Evolutionary conservation across 2,113 vertebrate species (phyloP).

Genomic region (Macheiramphus alcinus): DNA sequence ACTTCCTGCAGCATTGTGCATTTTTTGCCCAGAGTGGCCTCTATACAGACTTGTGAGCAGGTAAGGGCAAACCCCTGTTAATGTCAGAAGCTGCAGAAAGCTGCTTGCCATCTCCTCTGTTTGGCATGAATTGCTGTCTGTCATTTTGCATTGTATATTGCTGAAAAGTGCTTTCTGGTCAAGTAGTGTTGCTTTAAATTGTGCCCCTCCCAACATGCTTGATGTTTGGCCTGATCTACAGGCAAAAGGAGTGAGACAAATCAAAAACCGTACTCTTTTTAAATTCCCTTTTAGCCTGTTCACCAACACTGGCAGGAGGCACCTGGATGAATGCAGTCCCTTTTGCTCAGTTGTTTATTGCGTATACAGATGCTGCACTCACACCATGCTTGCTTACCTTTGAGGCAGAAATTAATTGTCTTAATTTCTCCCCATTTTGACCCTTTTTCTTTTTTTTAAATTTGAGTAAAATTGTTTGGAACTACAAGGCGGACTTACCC

Average conservation of each 20-base stretch:
- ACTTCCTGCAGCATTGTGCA: background rate
- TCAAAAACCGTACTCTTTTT: constrained; percentile 74
- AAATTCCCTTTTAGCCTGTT: constrained; percentile 76
- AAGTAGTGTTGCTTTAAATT: constrained; percentile 79
- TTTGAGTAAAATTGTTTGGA: constrained; percentile 13
- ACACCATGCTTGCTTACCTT: constrained; percentile 36
- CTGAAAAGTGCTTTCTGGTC: constrained; percentile 55
- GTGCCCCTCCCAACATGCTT: constrained; percentile 86
- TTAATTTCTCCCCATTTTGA: background rate
- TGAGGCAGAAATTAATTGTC: background rate
- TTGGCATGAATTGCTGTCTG: constrained; percentile 50
- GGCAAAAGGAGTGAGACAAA: constrained; percentile 82
- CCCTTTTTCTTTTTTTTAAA: background rate
- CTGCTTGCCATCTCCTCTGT: constrained; percentile 32
- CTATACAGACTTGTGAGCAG: constrained; percentile 25
- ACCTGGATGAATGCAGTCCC: constrained; percentile 37
- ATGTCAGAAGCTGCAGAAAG: constrained; percentile 49
- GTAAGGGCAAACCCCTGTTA: constrained; percentile 34
- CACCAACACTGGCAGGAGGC: constrained; percentile 72
- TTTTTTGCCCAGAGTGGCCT: constrained; percentile 27
- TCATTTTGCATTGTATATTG: constrained; percentile 66
- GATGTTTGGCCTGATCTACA: constrained; percentile 87
- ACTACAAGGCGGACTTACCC: background rate
- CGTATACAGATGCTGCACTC: constrained; percentile 13
- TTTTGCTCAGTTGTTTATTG: background rate